Evolutionary conservation across 2,888 invertebrate species (phyloP).

Genomic region (Chorisops tibialis): DNA sequence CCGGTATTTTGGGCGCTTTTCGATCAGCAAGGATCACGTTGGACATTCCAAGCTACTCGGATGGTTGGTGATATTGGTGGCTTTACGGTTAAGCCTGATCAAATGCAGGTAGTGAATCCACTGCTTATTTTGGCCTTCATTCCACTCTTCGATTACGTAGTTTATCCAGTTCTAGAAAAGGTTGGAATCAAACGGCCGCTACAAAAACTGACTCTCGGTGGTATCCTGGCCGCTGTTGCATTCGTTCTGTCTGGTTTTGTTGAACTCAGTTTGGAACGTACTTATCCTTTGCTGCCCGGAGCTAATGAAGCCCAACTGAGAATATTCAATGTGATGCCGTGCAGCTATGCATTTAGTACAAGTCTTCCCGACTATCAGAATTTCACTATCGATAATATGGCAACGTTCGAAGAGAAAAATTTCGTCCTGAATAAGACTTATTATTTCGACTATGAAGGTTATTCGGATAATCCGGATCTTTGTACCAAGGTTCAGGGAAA

Average conservation of each 20-base stretch:
- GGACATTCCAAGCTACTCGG: conserved; percentile 90
- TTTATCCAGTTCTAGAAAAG: conserved; percentile 45
- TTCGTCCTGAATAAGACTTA: conserved; percentile 42
- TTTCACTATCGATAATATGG: conserved; percentile 43
- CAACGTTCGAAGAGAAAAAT: conserved; percentile 53
- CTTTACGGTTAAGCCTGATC: conserved; percentile 83
- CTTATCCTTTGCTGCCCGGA: conserved; percentile 59
- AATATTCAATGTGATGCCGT: conserved; percentile 66
- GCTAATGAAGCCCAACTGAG: conserved; percentile 62
- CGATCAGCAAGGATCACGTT: conserved; percentile 91
- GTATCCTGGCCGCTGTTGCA: conserved; percentile 75
- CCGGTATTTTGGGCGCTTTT: conserved; percentile 98
- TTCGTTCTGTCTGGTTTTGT: conserved; percentile 82
- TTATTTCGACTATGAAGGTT: conserved; percentile 50
- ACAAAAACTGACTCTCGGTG: conserved; percentile 65
- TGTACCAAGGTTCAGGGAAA: conserved; percentile 39
- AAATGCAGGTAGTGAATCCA: conserved; percentile 93
- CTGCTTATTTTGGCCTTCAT: conserved; percentile 79
- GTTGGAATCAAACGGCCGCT: conserved; percentile 45
- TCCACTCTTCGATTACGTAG: conserved; percentile 71
- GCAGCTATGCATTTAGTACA: conserved; percentile 53
- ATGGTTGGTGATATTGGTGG: conserved; percentile 68
- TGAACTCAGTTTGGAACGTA: conserved; percentile 68
- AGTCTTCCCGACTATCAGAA: conserved; percentile 33
- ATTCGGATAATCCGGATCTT: conserved; percentile 32